Base-by-base conservation (phyloP, 2,113 vertebrate species). In the Suricata suricatta region DNA sequence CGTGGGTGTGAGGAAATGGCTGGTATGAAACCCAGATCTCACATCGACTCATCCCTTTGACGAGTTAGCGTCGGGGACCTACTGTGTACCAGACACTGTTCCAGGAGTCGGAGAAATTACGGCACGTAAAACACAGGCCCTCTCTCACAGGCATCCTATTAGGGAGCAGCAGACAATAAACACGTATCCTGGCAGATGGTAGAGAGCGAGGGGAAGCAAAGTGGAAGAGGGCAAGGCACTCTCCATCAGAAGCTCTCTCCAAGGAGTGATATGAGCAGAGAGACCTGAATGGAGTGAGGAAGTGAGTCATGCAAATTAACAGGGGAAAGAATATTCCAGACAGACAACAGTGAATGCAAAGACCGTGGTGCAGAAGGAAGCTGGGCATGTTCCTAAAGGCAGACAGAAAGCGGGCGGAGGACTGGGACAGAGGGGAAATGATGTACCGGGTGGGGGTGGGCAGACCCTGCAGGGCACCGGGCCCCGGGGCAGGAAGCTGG, bases 61-160 rank as follows among this genome's bases (percentile, higher is more conserved):
- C 44, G 47, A 77, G n/a, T 13, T 7, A 27, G 54, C 7, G 1
- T 17, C 3, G 0, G 69, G 23, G 21, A 41, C 52, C 82, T 33
- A 52, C 29, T 41, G 27, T 25, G 60, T 10, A 63, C 11, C 66
- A 25, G 15, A 3, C 17, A 5, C 52, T 29, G 31, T 54, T 9
- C 35, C 3, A 74, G 38, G 10, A 68, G 21, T 82, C 82, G 71
- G 27, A 35, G 72, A 79, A 88, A 88, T 21, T 38, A 69, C 0
- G 21, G n/a, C 5, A 29, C 60, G 6, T 6, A 35, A 35, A 80
- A 16, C 60, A 12, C 29, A 50, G 57, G 14, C 31, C 5, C 16
- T 41, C 44, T 31, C 52, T 23, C 17, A 0, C 0, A 57, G 31
- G 38, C 29, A 31, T 2, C 47, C 6, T 15, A 3, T 1, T 5